Base-by-base conservation (phyloP, 2,888 invertebrate species). In the Gibbula magus region DNA sequence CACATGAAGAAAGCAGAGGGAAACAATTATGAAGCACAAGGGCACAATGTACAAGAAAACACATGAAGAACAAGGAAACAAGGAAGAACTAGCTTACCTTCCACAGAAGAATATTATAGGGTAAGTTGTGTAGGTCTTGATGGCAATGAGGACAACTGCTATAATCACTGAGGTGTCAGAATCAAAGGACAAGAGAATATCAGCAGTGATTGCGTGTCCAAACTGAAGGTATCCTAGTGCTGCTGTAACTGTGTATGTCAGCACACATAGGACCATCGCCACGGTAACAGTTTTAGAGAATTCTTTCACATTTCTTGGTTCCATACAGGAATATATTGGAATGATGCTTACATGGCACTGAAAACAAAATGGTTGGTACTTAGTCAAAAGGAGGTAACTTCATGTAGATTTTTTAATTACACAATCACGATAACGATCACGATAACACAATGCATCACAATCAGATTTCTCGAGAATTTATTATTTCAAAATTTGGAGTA, bases 281-380 rank as follows among this genome's bases (percentile, higher is more conserved):
- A 93, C 82, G 0, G 93, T 79, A 0, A 94, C 92, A 3, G 94
- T 93, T 79, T 94, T 90, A 0, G 93, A 91, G 86, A 95, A 95
- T 79, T 93, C 93, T 66, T 87, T 85, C 20, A 94, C 82, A 66
- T 91, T 93, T 45, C 94, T 91, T 3, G 94, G 91, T 86, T 93
- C 93, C 93, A 95, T 94, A 85, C 95, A 95, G 45, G 94, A 93
- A 86, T 95, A 95, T 45, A 95, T 95, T 8, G 95, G 95, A 82
- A 95, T 94, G 22, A 94, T 93, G 74, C 94, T 94, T 86, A 95
- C 94, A 88, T 95, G 95, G 86, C 94, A 94, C 94, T 95, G 91
- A 52, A 85, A 88, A 75, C 32, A 76, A 45, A 45, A 35, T 35
- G 35, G 7, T 45, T 45, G 5, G 5, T 10, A 45, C 10, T n/a